Percentiles rank a stretch among this genome's conserved stretches.
These are phyloP conservation scores for Pluvialis apricaria DNA, from an alignment of 2,113 vertebrate genomes.

Conservation along the genomic window DNA sequence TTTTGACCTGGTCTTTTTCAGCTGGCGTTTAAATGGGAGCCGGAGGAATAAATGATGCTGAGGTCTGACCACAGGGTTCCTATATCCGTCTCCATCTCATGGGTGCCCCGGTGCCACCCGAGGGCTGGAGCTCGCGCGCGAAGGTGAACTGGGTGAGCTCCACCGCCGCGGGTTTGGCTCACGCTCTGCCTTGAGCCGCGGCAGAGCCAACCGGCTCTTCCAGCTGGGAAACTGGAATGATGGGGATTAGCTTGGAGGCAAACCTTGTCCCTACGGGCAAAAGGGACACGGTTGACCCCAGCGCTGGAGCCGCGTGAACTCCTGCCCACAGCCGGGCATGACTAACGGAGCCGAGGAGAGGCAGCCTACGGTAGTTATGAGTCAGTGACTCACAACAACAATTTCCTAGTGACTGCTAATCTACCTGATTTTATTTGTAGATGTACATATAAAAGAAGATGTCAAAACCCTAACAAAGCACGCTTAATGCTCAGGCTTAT, in stretches of 20 bases:
- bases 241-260: background rate
- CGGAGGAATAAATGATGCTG: background rate
- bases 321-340: background rate
- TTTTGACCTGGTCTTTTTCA: background rate
- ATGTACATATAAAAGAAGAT: conserved; percentile 38
- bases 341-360: background rate
- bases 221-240: fast-evolving
- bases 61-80: background rate
- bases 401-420: conserved; percentile 46
- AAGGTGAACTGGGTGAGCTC: background rate
- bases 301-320: background rate
- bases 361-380: background rate
- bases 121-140: background rate
- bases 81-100: fast-evolving
- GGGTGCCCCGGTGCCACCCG: background rate
- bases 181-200: background rate
- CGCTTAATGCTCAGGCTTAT: conserved; percentile 21
- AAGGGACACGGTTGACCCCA: background rate
- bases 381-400: conserved; percentile 48
- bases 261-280: fast-evolving
- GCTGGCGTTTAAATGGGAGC: background rate
- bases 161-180: background rate
- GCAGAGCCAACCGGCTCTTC: background rate
- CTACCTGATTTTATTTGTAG: conserved; percentile 66
- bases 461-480: conserved; percentile 60